Conservation (phyloP, 2,888 invertebrate species). For the Acronicta leporina region DNA sequence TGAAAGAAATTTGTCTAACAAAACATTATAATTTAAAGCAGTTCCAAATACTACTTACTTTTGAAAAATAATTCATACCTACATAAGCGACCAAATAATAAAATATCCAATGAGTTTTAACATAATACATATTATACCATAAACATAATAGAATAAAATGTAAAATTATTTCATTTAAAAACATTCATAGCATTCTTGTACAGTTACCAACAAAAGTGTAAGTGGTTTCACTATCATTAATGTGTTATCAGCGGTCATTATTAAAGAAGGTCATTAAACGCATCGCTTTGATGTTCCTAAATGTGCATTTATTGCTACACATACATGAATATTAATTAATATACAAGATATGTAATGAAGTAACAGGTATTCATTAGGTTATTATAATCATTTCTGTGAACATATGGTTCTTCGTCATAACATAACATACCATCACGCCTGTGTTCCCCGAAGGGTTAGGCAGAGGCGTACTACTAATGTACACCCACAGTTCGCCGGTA, state of each 20-base stretch:
- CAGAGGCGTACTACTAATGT: too few species aligned
- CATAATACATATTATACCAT: too few species aligned
- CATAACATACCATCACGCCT: too few species aligned
- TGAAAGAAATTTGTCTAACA: too few species aligned
- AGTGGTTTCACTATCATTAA: conserved; percentile 1
- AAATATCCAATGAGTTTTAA: background rate
- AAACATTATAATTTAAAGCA: too few species aligned
- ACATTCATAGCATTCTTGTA: background rate
- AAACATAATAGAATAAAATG: background rate
- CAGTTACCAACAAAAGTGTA: conserved; percentile 3
- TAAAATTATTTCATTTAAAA: too few species aligned
- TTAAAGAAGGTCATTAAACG: conserved; percentile 15
- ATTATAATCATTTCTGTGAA: conserved; percentile 6
- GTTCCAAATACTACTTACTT: too few species aligned
- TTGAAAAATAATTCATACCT: too few species aligned
- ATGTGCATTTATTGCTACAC: conserved; percentile 14
- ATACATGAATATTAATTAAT: conserved; percentile 27
- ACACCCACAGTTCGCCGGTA: too few species aligned
- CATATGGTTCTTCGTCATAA: background rate
- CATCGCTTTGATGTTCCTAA: conserved; percentile 9
- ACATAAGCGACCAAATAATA: background rate
- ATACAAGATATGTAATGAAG: conserved; percentile 16
- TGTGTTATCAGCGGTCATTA: conserved; percentile 7
- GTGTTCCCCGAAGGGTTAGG: too few species aligned
- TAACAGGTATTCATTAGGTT: conserved; percentile 13